A percentile compares a stretch with the other conserved stretches of the same genome.
Conservation (phyloP, 2,113 vertebrate genomes). For the Larimichthys polyactis region DNA sequence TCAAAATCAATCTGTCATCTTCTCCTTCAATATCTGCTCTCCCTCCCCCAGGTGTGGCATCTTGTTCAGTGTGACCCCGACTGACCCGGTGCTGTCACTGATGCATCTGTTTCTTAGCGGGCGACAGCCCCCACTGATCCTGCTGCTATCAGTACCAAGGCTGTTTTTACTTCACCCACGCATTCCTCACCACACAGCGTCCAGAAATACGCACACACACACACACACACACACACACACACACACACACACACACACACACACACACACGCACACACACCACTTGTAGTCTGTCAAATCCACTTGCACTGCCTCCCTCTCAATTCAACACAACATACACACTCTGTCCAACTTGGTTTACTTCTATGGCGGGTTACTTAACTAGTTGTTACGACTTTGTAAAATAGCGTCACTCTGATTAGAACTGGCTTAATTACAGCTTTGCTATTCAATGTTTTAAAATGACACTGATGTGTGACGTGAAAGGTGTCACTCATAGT, state of each 20-base stretch:
- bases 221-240: constrained; percentile 5
- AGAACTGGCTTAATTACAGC: background rate
- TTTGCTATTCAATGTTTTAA: background rate
- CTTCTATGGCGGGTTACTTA: background rate
- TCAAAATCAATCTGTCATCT: background rate
- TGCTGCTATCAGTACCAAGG: constrained; percentile 54
- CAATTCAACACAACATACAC: background rate
- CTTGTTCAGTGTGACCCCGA: constrained; percentile 25
- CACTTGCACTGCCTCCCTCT: background rate
- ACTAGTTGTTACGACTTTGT: too few species aligned
- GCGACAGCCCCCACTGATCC: constrained; percentile 39
- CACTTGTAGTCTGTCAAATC: constrained; percentile 38
- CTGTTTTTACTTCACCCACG: constrained; percentile 57
- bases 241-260: constrained; percentile 1
- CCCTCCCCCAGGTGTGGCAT: constrained; percentile 16
- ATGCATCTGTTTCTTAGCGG: constrained; percentile 59
- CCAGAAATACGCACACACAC: constrained; percentile 1
- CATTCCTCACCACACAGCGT: constrained; percentile 42
- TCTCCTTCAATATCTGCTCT: background rate
- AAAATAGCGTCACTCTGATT: background rate
- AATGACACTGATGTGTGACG: background rate
- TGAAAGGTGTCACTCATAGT: background rate
- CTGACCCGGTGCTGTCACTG: constrained; percentile 61
- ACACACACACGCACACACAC: background rate
- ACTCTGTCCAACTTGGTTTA: background rate